Conservation (phyloP, 2,888 invertebrate genomes). For the Branchellion lobata region DNA sequence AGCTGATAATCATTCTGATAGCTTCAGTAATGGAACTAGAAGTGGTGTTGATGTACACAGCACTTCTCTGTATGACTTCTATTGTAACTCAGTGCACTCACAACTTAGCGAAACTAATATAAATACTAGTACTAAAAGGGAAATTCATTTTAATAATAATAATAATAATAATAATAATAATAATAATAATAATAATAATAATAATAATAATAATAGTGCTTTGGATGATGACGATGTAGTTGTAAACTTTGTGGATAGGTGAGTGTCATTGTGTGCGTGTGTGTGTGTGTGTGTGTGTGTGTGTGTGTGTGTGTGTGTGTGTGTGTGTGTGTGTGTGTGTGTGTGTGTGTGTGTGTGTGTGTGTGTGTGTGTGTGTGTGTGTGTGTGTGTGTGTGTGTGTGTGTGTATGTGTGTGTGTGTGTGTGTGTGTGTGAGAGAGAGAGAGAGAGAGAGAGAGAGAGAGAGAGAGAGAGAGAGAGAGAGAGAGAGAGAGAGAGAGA, state of each 20-base stretch:
- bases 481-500: not conserved
- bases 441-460: not conserved
- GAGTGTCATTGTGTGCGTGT: not conserved
- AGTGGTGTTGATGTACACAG: no score
- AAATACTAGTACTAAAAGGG: not conserved
- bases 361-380: slow-evolving; percentile 24
- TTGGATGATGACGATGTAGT: not conserved
- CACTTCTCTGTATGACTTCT: not conserved
- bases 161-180: not conserved
- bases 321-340: not conserved
- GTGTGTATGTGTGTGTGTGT: slow-evolving; percentile 22
- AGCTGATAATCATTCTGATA: no score
- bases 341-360: slow-evolving; percentile 18
- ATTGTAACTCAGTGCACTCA: not conserved
- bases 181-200: not conserved
- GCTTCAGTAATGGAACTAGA: no score
- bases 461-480: slow-evolving; percentile 7
- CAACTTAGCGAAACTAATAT: not conserved
- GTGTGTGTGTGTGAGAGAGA: not conserved
- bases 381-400: slow-evolving; percentile 27
- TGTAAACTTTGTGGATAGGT: not conserved
- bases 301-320: not conserved
- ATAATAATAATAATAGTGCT: not conserved
- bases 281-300: slow-evolving; percentile 14
- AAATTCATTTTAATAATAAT: not conserved